These are phyloP conservation scores for Hylaeus anthracinus DNA, from an alignment of 1,140 invertebrate genomes.

Conservation along the genomic window DNA sequence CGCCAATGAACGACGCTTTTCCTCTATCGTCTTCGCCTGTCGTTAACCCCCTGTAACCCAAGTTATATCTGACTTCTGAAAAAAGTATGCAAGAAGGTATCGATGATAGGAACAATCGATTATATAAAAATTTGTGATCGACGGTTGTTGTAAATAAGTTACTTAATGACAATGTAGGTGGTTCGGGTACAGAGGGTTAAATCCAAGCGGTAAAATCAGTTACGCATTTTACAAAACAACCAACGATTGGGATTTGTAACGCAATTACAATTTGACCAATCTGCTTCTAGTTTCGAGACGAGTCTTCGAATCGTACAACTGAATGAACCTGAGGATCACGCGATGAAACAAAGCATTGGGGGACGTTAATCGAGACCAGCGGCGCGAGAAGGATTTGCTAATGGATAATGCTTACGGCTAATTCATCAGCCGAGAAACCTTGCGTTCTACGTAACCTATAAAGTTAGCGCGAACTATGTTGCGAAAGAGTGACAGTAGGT, in stretches of 20 bases:
- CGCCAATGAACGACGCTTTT: background rate
- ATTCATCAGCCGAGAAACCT: conserved; percentile 9
- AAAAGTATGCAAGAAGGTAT: too few relatives aligned
- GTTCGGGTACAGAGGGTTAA: too few relatives aligned
- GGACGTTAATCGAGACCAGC: background rate
- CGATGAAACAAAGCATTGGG: background rate
- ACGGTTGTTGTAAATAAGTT: too few relatives aligned
- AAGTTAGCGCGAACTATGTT: background rate
- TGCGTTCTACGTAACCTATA: background rate
- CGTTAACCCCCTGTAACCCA: too few relatives aligned
- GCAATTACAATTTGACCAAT: background rate
- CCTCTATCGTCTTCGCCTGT: background rate
- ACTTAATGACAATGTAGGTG: too few relatives aligned
- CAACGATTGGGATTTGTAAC: background rate
- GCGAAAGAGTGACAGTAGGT: background rate
- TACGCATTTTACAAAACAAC: background rate
- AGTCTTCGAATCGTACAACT: background rate
- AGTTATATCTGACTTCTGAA: too few relatives aligned
- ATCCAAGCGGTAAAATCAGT: background rate
- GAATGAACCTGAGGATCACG: background rate
- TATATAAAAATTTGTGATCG: too few relatives aligned
- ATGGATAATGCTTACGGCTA: conserved; percentile 4
- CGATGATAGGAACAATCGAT: too few relatives aligned
- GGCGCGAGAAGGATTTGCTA: background rate
- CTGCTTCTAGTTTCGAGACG: background rate